These are phyloP conservation scores for Nomia melanderi DNA, from an alignment of 1,140 invertebrate genomes.

Conservation along the genomic window DNA sequence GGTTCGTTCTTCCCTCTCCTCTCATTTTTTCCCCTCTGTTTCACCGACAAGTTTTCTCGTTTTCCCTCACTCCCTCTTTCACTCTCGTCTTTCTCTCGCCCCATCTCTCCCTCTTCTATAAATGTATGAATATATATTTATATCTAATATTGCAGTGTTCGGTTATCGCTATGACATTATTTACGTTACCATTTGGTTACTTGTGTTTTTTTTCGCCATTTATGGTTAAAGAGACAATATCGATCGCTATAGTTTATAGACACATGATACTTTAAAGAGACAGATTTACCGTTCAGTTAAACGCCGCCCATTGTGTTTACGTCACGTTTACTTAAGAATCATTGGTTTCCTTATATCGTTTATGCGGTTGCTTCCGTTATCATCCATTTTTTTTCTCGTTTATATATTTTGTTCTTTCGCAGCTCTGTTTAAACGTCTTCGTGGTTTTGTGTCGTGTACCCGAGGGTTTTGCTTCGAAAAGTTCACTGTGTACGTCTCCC, in stretches of 20 bases:
- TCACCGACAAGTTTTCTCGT: too few species aligned
- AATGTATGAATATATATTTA: slow-evolving; percentile 78
- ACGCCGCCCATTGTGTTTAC: slow-evolving; percentile 38
- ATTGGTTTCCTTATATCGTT: slow-evolving; percentile 2
- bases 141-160: slow-evolving; percentile 69
- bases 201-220: slow-evolving; percentile 74
- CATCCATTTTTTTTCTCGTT: slow-evolving; percentile 23
- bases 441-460: slow-evolving; percentile 49
- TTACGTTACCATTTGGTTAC: slow-evolving; percentile 71
- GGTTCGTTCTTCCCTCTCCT: slow-evolving; percentile 6
- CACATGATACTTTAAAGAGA: slow-evolving; percentile 79
- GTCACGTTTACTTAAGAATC: slow-evolving; percentile 24
- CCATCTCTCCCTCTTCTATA: slow-evolving; percentile 41
- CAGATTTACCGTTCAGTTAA: slow-evolving; percentile 71
- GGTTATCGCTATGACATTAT: slow-evolving; percentile 76
- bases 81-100: too few species aligned
- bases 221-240: slow-evolving; percentile 76
- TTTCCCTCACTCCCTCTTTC: too few species aligned
- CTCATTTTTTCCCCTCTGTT: too few species aligned
- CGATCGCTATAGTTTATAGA: slow-evolving; percentile 77
- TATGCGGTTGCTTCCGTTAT: too few species aligned
- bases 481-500: slow-evolving; percentile 2
- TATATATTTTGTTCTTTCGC: slow-evolving; percentile 60
- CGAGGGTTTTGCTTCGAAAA: slow-evolving; percentile 53
- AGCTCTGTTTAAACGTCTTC: slow-evolving; percentile 49